Evolutionary conservation across 2,797 vertebrate genomes (phyloP), one percentile per base, ranked within the genome.

Genomic region (Agapornis canus): DNA sequence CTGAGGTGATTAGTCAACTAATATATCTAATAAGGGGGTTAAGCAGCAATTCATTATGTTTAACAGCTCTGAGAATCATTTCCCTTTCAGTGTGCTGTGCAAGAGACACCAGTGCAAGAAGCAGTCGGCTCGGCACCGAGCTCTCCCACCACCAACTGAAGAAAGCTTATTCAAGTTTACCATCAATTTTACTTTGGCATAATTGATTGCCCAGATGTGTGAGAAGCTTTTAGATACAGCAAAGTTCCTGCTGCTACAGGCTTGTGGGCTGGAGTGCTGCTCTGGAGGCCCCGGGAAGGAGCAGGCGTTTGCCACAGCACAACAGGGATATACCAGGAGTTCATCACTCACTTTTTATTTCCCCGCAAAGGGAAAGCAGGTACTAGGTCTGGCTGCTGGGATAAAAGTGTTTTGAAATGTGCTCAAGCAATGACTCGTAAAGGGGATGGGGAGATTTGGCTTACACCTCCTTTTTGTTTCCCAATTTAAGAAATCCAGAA

Each of bases 1-100:
- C 47, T 9, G 77, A 96, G 89, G 84, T 91, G 72, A 90, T 97
- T 92, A 91, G 76, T 89, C 86, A 95, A 86, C 85, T 93, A 91
- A 88, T 89, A 37, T 75, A 71, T 65, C 90, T 87, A 95, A 89
- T 82, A 89, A 83, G 57, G 78, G 76, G 35, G 85, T 92, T 94
- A 87, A 89, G 90, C 51, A 93, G 86, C 83, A 86, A 93, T 87
- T 86, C 84, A 82, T 92, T 90, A 85, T 43, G 48, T 94, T 91
- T 90, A 92, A 91, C 87, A 95, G 39, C 90, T 91, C 86, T 63
- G 73, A 91, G 91, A 69, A 32, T 79, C 25, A 52, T 77, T 94
- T 95, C 52, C 60, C 51, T 64, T 90, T 69, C 4, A 21, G 82
- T 13, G 45, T 0, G 0, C 70, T 17, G 29, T 16, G 15, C 8